Evolutionary conservation across 2,888 invertebrate genomes (phyloP).

Genomic region (Netelia inedita): DNA sequence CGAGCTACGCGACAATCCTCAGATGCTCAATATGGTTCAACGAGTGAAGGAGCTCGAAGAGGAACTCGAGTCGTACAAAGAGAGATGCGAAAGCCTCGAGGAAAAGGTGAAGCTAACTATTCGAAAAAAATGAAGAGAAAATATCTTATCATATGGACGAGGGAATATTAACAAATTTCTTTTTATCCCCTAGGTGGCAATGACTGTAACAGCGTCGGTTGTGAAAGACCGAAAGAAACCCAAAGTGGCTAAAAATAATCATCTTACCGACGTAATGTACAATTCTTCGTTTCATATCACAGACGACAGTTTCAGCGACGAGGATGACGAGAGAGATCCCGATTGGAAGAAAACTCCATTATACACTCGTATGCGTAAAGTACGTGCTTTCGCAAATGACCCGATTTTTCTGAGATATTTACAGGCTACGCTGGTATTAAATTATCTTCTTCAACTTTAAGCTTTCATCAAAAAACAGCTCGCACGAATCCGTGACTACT

Average conservation of each 20-base stretch:
- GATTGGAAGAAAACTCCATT: constrained; percentile 91
- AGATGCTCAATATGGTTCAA: neutral
- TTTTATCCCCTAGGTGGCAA: constrained; percentile 8
- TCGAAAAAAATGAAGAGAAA: neutral
- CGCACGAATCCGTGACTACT: constrained; percentile 71
- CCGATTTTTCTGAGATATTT: constrained; percentile 9
- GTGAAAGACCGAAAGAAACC: constrained; percentile 33
- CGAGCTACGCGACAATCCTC: constrained; percentile 79
- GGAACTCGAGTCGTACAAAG: constrained; percentile 76
- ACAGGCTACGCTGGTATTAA: neutral
- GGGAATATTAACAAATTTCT: neutral
- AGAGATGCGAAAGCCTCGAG: constrained; percentile 71
- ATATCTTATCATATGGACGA: neutral
- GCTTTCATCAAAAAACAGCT: constrained; percentile 66
- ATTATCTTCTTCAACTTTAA: constrained; percentile 64
- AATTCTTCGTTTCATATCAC: constrained; percentile 52
- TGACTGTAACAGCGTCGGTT: neutral
- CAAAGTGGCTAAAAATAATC: neutral
- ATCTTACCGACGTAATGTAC: constrained; percentile 7
- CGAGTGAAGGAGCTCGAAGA: constrained; percentile 69
- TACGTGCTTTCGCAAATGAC: constrained; percentile 61
- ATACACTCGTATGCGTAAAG: constrained; percentile 85
- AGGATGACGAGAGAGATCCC: constrained; percentile 87
- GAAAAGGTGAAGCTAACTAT: constrained; percentile 49
- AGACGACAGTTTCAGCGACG: constrained; percentile 77